Evolutionary conservation across 1,140 invertebrate genomes (phyloP).

Genomic region (Micrasema longulum): DNA sequence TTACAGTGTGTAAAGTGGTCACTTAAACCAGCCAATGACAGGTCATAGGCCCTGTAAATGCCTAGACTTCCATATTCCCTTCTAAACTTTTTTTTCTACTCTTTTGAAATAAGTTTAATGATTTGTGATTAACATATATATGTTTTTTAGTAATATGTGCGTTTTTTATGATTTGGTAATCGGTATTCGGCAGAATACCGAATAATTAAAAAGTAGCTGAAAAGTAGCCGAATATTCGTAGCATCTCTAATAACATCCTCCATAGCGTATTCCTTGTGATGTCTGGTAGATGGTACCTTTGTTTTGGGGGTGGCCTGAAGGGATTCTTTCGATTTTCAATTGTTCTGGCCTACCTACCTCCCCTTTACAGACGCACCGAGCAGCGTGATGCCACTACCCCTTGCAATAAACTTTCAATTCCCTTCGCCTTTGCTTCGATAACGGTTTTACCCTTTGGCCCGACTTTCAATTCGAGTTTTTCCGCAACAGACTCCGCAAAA

Average conservation of each 20-base stretch:
- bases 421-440: constrained; percentile 48
- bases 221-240: too few species aligned
- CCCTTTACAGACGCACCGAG: constrained; percentile 1
- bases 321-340: constrained; percentile 44
- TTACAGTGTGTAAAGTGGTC: too few species aligned
- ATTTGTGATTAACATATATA: too few species aligned
- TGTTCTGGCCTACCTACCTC: constrained; percentile 20
- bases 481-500: background rate
- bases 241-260: constrained; percentile 3
- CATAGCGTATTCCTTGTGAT: constrained; percentile 19
- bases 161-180: too few species aligned
- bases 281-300: background rate
- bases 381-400: constrained; percentile 31
- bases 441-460: constrained; percentile 38
- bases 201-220: too few species aligned
- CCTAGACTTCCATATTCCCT: too few species aligned
- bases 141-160: too few species aligned
- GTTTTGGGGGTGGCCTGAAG: constrained; percentile 17
- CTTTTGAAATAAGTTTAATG: too few species aligned
- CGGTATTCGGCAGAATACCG: too few species aligned
- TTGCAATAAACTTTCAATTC: constrained; percentile 54
- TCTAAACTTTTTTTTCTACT: too few species aligned
- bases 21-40: too few species aligned
- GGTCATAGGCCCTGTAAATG: too few species aligned
- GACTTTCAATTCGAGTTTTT: constrained; percentile 21